Conservation (phyloP, 2,113 vertebrate species). For the Oncorhynchus tshawytscha region DNA sequence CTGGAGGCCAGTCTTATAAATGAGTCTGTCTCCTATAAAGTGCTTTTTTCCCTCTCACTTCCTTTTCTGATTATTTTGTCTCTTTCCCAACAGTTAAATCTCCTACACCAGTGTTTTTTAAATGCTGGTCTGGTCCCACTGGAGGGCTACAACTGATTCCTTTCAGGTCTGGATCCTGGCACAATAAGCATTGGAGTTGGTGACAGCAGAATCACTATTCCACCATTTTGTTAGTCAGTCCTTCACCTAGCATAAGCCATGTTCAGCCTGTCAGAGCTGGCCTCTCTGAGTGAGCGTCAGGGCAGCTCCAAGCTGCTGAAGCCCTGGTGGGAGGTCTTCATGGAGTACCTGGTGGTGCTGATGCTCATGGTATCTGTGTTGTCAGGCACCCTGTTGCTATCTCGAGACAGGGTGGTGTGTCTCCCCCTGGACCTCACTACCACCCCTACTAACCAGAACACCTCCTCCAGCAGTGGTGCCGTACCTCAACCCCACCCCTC, state of each 20-base stretch:
- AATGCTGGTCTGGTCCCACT: neutral
- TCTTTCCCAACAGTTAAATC: neutral
- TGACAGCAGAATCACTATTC: neutral
- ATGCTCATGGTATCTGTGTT: slow-evolving; percentile 80
- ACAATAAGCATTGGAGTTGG: neutral
- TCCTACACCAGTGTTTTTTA: neutral
- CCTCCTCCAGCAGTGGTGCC: neutral
- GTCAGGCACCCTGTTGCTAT: slow-evolving; percentile 77
- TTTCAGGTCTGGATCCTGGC: neutral
- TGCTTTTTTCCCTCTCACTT: neutral
- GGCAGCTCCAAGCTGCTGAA: slow-evolving; percentile 73
- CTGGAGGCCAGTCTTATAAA: neutral
- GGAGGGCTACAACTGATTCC: neutral
- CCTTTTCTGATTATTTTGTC: neutral
- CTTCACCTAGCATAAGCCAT: slow-evolving; percentile 48
- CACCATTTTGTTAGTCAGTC: neutral
- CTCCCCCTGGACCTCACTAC: slow-evolving; percentile 61
- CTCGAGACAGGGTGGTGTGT: slow-evolving; percentile 75
- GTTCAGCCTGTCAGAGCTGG: slow-evolving; percentile 78
- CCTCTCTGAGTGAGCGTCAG: slow-evolving; percentile 65
- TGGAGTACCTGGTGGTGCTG: slow-evolving; percentile 79
- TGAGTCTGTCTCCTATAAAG: neutral
- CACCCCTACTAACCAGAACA: slow-evolving; percentile 12
- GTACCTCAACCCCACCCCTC: neutral
- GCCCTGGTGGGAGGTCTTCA: slow-evolving; percentile 86